A percentile compares a stretch with the other conserved stretches of the same genome.
phyloP scores from a whole-genome alignment of 2,888 invertebrate genomes.

The Agelastica alni region DNA sequence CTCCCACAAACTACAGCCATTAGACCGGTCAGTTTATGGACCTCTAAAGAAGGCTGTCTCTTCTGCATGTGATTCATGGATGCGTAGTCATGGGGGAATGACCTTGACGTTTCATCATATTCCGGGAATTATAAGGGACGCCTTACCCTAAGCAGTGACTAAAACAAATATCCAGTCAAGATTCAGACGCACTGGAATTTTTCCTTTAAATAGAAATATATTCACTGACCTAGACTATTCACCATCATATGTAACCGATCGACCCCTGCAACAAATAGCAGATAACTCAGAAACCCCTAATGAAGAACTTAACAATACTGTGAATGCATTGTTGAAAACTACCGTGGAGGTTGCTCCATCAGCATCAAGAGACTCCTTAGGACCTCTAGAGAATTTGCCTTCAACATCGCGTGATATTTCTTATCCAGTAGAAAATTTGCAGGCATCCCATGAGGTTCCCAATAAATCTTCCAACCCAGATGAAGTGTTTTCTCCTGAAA shows the following conservation, averaged over 20 bases:
- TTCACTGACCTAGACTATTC: background rate
- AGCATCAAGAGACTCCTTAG: too few species aligned
- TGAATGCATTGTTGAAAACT: background rate
- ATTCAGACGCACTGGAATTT: background rate
- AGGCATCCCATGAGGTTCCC: background rate
- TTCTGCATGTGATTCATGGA: background rate
- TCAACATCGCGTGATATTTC: background rate
- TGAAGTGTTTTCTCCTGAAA: background rate
- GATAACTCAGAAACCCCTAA: background rate
- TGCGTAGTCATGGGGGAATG: background rate
- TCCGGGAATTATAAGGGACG: background rate
- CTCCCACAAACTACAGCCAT: background rate
- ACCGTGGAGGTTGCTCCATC: background rate
- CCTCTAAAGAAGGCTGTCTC: background rate
- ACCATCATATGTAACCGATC: background rate
- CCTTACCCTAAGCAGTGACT: background rate
- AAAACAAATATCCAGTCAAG: background rate
- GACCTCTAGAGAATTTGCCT: background rate
- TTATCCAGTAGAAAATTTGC: background rate
- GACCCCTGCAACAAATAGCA: background rate
- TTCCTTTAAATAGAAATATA: too few species aligned
- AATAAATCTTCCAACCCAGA: background rate
- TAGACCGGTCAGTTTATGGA: background rate
- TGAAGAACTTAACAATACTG: too few species aligned
- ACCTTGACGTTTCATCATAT: background rate